Evolutionary conservation across 2,113 vertebrate species (phyloP).

Genomic region (Sander lucioperca): DNA sequence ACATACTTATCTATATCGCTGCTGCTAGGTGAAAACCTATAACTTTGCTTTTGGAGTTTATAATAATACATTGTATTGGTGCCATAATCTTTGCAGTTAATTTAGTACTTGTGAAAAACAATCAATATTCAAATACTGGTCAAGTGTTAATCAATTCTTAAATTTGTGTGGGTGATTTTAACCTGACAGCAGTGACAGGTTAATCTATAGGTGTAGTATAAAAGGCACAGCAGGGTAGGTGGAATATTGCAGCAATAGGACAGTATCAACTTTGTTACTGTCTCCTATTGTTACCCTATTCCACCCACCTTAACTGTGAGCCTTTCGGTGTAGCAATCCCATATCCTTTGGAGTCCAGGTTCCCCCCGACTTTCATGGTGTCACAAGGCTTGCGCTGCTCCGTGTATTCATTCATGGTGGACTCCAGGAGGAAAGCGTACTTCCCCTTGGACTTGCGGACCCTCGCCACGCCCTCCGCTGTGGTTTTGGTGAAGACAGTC

Average conservation of each 20-base stretch:
- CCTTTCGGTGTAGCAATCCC: constrained; percentile 99
- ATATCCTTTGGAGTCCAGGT: constrained; percentile 99
- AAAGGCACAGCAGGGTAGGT: constrained; percentile 99
- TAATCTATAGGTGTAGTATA: constrained; percentile 47
- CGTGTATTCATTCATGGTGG: constrained; percentile 99
- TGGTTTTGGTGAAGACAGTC: constrained; percentile 97
- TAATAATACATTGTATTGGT: not conserved
- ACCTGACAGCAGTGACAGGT: constrained; percentile 67
- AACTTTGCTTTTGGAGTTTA: constrained; percentile 19
- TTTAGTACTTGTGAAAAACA: not conserved
- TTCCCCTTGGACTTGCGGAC: constrained; percentile 99
- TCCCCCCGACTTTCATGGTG: constrained; percentile 99
- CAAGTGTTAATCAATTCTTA: not conserved
- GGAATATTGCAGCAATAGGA: constrained; percentile 99
- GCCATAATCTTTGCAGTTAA: not conserved
- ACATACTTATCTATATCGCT: constrained; percentile 41
- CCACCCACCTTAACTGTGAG: constrained; percentile 99
- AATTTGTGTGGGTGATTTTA: constrained; percentile 32
- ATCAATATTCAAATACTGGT: not conserved
- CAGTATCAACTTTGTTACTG: constrained; percentile 77
- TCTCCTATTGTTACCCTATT: constrained; percentile 97
- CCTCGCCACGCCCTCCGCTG: constrained; percentile 95
- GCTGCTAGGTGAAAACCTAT: constrained; percentile 65
- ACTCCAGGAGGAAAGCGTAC: constrained; percentile 99
- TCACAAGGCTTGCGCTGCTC: constrained; percentile 99